Percentiles rank a stretch among this genome's conserved stretches.
These are phyloP conservation scores for Dendrophyllia cribrosa DNA, from an alignment of 64 coral and sea anemone species.

Conservation along the genomic window DNA sequence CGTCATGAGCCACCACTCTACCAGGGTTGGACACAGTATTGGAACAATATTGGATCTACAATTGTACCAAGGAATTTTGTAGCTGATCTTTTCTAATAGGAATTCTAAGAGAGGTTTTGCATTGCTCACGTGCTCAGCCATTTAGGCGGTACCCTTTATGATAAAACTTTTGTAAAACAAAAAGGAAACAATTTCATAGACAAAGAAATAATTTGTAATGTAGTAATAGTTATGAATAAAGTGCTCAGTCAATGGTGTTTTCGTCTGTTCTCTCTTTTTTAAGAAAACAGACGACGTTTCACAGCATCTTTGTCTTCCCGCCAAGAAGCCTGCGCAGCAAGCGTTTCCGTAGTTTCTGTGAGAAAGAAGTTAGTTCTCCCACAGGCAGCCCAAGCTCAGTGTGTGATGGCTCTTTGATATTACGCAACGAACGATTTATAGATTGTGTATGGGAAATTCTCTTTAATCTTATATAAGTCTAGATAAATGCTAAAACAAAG, in stretches of 20 bases:
- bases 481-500: too few species aligned
- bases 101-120: not conserved
- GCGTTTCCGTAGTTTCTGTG: too few species aligned
- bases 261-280: too few species aligned
- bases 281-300: too few species aligned
- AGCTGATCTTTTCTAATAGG: conserved; percentile 23
- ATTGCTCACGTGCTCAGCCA: not conserved
- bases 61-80: not conserved
- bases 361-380: too few species aligned
- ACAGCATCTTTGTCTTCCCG: too few species aligned
- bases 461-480: too few species aligned
- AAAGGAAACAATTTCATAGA: conserved; percentile 2
- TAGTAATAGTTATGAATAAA: conserved; percentile 7
- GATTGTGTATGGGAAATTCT: too few species aligned
- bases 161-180: conserved; percentile 19
- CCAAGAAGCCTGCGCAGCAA: too few species aligned
- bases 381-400: too few species aligned
- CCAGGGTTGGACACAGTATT: not conserved
- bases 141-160: not conserved
- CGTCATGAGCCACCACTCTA: conserved; percentile 1
- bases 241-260: not conserved
- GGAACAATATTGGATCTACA: conserved; percentile 7
- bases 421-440: too few species aligned
- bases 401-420: too few species aligned
- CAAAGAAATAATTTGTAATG: conserved; percentile 2